Evolutionary conservation across 2,797 vertebrate species (phyloP).

Genomic region (Steatocranus sp.): DNA sequence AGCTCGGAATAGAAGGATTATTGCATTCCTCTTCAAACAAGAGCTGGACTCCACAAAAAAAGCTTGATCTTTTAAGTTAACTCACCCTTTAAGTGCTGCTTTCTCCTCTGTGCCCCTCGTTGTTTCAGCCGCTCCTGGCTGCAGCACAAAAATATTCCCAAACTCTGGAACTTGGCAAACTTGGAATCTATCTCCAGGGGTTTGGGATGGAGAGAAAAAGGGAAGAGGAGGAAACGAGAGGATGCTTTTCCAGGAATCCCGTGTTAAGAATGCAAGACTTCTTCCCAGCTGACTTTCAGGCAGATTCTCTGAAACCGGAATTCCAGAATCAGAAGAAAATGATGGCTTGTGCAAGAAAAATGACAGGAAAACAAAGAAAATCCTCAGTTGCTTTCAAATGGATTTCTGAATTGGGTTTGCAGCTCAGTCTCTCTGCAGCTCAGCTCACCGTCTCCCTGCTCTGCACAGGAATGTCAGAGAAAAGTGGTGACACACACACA

Average conservation of each 20-base stretch:
- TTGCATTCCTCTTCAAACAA: not conserved
- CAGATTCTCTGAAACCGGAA: not conserved
- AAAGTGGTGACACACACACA: conserved; percentile 55
- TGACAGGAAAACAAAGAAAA: not conserved
- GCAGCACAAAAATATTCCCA: not conserved
- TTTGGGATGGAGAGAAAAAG: conserved; percentile 21
- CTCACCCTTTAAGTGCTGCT: conserved; percentile 45
- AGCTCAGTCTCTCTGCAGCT: conserved; percentile 40
- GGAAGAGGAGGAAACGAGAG: conserved; percentile 10
- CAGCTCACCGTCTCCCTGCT: conserved; percentile 44
- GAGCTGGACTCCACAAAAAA: not conserved
- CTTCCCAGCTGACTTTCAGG: not conserved
- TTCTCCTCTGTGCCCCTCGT: not conserved
- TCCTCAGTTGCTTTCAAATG: not conserved
- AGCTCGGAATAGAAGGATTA: not conserved
- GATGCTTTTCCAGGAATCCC: conserved; percentile 47
- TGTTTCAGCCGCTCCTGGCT: not conserved
- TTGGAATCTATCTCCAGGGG: not conserved
- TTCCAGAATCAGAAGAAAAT: not conserved
- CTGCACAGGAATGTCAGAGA: conserved; percentile 69
- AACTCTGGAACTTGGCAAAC: not conserved
- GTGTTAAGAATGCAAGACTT: not conserved
- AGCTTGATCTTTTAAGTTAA: not conserved
- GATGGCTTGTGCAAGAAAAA: not conserved
- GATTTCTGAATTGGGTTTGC: not conserved